Conservation (phyloP, 2,888 invertebrate genomes). For the Diplolepis rosae region DNA sequence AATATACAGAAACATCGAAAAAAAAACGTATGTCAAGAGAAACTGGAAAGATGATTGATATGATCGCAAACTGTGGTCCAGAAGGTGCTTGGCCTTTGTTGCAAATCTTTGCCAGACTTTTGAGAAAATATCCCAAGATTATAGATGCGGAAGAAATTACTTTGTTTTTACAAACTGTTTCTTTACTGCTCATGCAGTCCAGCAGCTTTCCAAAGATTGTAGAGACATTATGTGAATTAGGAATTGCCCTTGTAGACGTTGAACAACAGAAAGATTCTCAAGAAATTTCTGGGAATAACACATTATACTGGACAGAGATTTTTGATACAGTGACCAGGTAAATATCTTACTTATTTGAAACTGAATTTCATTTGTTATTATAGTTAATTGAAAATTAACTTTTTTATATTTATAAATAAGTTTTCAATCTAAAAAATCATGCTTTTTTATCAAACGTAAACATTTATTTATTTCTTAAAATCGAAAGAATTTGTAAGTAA, state of each 20-base stretch:
- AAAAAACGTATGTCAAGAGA: conserved; percentile 58
- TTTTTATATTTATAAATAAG: not conserved
- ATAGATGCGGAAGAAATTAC: conserved; percentile 66
- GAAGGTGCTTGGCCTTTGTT: conserved; percentile 73
- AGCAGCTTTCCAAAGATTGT: conserved; percentile 65
- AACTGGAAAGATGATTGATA: conserved; percentile 56
- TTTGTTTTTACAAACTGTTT: conserved; percentile 69
- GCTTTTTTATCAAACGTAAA: not conserved
- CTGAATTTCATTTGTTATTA: too few relatives aligned
- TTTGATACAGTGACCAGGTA: conserved; percentile 72
- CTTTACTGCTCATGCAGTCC: conserved; percentile 59
- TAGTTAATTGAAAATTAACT: not conserved
- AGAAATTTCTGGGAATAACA: conserved; percentile 46
- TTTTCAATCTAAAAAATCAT: not conserved
- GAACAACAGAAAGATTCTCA: conserved; percentile 48
- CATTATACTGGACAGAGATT: conserved; percentile 68
- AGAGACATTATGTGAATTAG: conserved; percentile 67
- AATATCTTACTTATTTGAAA: too few relatives aligned
- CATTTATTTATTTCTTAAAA: too few relatives aligned
- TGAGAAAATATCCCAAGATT: conserved; percentile 72
- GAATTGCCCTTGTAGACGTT: conserved; percentile 63
- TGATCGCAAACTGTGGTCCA: conserved; percentile 63
- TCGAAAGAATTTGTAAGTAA: not conserved
- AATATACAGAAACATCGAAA: conserved; percentile 56
- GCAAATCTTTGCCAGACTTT: conserved; percentile 68